Evolutionary conservation across 2,113 vertebrate species (phyloP).

Genomic region (Pogonocichla stellata): DNA sequence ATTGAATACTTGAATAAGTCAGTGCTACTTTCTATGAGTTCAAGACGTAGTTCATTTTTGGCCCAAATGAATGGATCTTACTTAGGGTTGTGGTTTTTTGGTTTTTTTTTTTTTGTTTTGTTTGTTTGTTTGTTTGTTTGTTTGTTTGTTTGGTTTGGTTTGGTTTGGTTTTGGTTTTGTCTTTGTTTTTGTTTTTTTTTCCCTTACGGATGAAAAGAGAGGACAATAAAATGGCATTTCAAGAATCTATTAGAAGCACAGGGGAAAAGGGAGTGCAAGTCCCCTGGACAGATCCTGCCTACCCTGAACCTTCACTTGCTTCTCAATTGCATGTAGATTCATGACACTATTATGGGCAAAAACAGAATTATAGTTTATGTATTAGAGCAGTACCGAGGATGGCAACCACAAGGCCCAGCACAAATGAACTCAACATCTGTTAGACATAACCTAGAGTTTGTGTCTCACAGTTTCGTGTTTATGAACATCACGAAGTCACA

Average conservation of each 20-base stretch:
- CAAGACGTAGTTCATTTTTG: background rate
- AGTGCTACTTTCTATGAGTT: background rate
- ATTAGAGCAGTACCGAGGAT: background rate
- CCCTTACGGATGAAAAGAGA: background rate
- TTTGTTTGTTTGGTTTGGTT: no score
- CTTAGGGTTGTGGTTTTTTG: fast-evolving
- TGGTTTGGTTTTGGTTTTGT: background rate
- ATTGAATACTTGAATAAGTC: background rate
- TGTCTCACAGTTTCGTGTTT: background rate
- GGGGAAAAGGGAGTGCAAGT: background rate
- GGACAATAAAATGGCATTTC: background rate
- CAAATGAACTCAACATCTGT: background rate
- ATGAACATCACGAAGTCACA: background rate
- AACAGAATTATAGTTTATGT: background rate
- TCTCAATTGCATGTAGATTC: background rate
- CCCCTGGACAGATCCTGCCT: background rate
- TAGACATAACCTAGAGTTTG: background rate
- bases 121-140: no score
- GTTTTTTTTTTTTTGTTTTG: no score
- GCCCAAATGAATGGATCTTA: background rate
- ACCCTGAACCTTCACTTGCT: background rate
- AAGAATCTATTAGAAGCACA: background rate
- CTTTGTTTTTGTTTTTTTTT: no score
- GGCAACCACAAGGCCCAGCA: background rate
- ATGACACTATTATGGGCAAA: background rate